Base-by-base conservation (phyloP, 2,113 vertebrate genomes). In the Campylomormyrus numenius region DNA sequence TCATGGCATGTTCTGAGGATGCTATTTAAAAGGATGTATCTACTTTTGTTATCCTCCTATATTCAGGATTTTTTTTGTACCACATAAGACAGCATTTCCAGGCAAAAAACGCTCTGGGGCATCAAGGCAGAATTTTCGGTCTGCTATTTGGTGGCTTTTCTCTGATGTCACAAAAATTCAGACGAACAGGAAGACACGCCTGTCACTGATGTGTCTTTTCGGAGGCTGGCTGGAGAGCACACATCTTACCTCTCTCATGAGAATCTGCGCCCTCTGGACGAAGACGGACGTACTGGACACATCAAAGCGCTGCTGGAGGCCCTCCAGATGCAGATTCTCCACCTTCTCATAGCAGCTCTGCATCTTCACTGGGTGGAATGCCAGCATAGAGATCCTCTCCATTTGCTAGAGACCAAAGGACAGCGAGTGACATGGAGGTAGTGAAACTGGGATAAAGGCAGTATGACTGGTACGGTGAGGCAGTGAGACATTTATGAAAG, bases 361-460 rank as follows among this genome's bases (percentile, higher is more conserved):
- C 98, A 99, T 99, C 96, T 99, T 99, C 89, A 99, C 96, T 0
- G 98, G 98, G 92, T 99, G 98, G 94, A 97, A 98, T 0, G 98
- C 98, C 91, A 99, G 95, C 95, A 98, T 97, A 88, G 97, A 98
- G 85, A 99, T 95, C 93, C 96, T 98, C 92, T 98, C 97, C 98
- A 99, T 97, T 93, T 98, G 95, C 98, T 99, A 93, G 58, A 52
- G 35, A 58, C 46, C 62, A 17, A 85, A 39, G 24, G 70, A 58
- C 87, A 70, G 42, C 1, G 5, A 83, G 2, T 2, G n/a, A 49
- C 0, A 53, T 21, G 13, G 86, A 88, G 19, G 8, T 21, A 5
- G 31, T 27, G 2, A 89, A 21, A 19, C 27, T 66, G 50, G 84
- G 84, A 49, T 46, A 10, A 46, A 45, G 53, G n/a, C 31, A 84